Percentiles rank a stretch among this genome's conserved stretches.
Conservation (phyloP, 2,888 invertebrate genomes). For the Spatulosminthurus flaviceps region DNA sequence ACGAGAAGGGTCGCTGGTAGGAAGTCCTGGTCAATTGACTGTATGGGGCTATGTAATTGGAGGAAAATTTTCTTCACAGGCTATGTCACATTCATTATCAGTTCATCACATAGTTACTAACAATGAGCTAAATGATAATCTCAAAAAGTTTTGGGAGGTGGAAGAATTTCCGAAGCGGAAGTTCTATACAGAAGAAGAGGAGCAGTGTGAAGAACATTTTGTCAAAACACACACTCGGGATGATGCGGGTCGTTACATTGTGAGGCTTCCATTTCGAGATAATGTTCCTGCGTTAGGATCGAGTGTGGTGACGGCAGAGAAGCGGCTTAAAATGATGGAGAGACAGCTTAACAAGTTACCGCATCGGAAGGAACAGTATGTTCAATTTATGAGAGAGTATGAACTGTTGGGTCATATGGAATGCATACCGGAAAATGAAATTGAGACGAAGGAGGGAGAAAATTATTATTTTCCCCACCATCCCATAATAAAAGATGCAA, state of each 20-base stretch:
- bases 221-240: not conserved
- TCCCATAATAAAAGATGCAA: not conserved
- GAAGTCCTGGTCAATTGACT: not conserved
- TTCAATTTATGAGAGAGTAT: not conserved
- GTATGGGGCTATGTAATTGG: not conserved
- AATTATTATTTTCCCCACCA: not conserved
- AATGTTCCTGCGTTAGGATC: too few relatives aligned
- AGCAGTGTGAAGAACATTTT: not conserved
- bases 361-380: not conserved
- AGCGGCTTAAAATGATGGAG: too few relatives aligned
- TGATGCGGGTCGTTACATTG: not conserved
- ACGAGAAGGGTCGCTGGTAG: not conserved
- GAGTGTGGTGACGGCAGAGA: too few relatives aligned
- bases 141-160: conserved; percentile 22
- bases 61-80: not conserved
- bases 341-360: not conserved
- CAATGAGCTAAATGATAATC: not conserved
- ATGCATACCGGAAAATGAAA: not conserved
- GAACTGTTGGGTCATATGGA: not conserved
- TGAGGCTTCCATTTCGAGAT: not conserved
- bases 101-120: not conserved
- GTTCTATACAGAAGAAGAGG: not conserved
- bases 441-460: not conserved
- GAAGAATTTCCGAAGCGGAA: conserved; percentile 15
- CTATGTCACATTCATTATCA: not conserved